Base-by-base conservation (phyloP, 2,888 invertebrate species). In the Sarcophaga caerulescens region DNA sequence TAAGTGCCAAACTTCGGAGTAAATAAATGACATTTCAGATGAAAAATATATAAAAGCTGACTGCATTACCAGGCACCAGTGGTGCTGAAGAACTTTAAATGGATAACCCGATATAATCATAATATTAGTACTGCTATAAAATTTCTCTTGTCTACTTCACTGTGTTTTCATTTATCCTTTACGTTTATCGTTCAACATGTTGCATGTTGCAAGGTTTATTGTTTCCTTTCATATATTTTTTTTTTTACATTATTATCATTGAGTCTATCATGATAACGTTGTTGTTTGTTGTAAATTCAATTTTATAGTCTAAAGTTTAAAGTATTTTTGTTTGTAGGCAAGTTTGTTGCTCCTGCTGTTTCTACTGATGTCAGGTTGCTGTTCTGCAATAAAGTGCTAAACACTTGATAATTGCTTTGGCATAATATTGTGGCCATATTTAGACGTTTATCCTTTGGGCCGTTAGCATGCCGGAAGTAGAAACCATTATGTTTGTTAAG, bases 241-340 rank as follows among this genome's bases (percentile, higher is more conserved):
- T 62, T 65, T 65, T 59, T 57, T 47, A 66, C 35, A 44, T 65
- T 59, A 44, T 68, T 14, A 52, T 81, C 68, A 74, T 73, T 1
- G n/a, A 82, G 66, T 74, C 70, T 81, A 84, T 84, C 78, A 81
- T 81, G 83, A 71, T 70, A 60, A 84, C 66, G 75, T 77, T 86
- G 77, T 86, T 89, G 84, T 76, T 77, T 86, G 77, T 86, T 89
- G 84, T 76, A 89, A 89, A 90, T 91, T 91, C 90, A 91, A 91
- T 91, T 91, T 91, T 88, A 90, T 90, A 89, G 89, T 90, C 89
- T 69, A 79, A 85, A 85, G 74, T 86, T 86, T 84, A 78, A 78
- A 86, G 73, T 66, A 76, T 79, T 70, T 77, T 63, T 21, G 17
- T 77, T 70, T 21, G 17, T 52, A 52, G 52, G 4, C 52, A 12